phyloP scores from a whole-genome alignment of 2,797 vertebrate species.

The Eptatretus atami region DNA sequence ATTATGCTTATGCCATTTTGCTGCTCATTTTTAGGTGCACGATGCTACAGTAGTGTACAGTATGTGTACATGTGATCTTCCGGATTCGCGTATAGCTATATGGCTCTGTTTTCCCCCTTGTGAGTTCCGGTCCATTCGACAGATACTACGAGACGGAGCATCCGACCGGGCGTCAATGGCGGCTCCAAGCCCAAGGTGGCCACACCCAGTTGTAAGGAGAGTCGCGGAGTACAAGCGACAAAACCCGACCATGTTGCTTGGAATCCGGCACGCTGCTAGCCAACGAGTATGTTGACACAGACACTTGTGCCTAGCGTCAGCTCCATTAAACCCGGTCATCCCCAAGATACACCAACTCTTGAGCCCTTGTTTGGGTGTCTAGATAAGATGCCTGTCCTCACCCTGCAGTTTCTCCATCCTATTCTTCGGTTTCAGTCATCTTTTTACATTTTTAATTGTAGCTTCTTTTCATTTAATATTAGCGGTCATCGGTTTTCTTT shows the following conservation, averaged over 20 bases:
- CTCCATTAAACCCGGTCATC: slow-evolving; percentile 54
- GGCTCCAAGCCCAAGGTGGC: slow-evolving; percentile 66
- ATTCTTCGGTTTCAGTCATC: too few relatives aligned
- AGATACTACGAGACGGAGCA: slow-evolving; percentile 70
- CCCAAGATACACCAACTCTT: too few relatives aligned
- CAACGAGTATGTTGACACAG: slow-evolving; percentile 41
- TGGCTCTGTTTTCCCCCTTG: slow-evolving; percentile 10
- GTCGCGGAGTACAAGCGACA: slow-evolving; percentile 60
- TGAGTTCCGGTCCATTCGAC: slow-evolving; percentile 18
- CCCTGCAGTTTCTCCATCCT: too few relatives aligned
- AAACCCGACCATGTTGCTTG: slow-evolving; percentile 67
- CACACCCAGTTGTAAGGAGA: slow-evolving; percentile 56
- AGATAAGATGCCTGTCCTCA: too few relatives aligned
- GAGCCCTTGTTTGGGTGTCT: too few relatives aligned
- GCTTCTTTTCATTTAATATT: too few relatives aligned
- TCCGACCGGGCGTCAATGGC: slow-evolving; percentile 54
- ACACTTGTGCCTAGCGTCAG: slow-evolving; percentile 63
- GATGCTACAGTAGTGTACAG: too few relatives aligned
- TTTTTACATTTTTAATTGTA: too few relatives aligned
- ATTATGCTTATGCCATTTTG: too few relatives aligned
- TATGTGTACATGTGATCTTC: slow-evolving; percentile 11
- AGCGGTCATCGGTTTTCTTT: too few relatives aligned
- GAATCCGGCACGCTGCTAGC: slow-evolving; percentile 48
- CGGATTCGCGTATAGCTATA: background rate
- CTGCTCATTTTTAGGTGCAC: too few relatives aligned